Evolutionary conservation across 1,140 invertebrate genomes (phyloP), one percentile per base, ranked within the genome.

Genomic region (Trichomalopsis sarcophagae): DNA sequence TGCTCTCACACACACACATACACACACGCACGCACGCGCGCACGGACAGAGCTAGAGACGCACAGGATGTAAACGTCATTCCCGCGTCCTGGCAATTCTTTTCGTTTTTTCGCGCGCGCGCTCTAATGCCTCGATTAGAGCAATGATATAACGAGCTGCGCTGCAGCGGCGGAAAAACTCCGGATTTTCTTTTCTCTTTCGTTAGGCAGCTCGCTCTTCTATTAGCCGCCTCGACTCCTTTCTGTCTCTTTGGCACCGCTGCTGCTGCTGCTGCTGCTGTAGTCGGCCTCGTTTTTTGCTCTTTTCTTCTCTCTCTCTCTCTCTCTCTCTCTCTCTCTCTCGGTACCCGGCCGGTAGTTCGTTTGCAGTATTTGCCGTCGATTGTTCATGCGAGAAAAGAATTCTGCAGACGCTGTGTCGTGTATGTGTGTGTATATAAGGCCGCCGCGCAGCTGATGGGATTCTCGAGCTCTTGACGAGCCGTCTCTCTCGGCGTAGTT

Each of bases 61-160:
- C 71, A 86, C 89, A 90, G 89, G 90, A 91, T 90, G 89, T 90
- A 89, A 89, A 86, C 86, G 88, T 79, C 90, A 91, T 91, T 90
- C 89, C 87, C 85, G 30, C 5, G 9, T 21, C 13, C 17, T 55
- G 2, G 23, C n/a, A 27, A 27, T n/a, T 27, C 27, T 62, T 62
- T 62, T 62, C 55, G 30, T 17, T 77, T 30, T 83, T 77, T 84
- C 36, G 68, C 68, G 21, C 27, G 69, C 69, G 69, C 21, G 44
- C 30, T 76, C 62, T 77, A 68, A 77, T 66, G 33, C 36, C 74
- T 21, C 73, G 75, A 84, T 84, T 78, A 69, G 36, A 77, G 62
- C 23, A 71, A 71, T 71, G 82, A 78, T 50, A 75, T 77, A 78
- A 84, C 36, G 82, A 78, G 82, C 75, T n/a, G 11, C n/a, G 11